phyloP scores from a whole-genome alignment of 2,113 vertebrate genomes.

The Puma concolor region DNA sequence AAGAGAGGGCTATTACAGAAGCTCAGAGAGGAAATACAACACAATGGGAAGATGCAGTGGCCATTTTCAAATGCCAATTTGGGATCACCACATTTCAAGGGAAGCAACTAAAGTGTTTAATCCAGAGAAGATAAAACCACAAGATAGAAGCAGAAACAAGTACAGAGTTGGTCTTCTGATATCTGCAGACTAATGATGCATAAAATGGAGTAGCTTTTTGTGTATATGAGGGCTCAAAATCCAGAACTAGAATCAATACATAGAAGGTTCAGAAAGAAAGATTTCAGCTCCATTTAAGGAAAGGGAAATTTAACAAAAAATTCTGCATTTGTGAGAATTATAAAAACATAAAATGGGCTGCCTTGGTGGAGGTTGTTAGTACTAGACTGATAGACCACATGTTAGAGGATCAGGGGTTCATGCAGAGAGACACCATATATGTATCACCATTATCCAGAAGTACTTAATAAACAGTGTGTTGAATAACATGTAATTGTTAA shows the following conservation, averaged over 20 bases:
- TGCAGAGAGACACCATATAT: background rate
- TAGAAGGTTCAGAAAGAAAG: background rate
- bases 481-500: background rate
- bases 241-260: background rate
- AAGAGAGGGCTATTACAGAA: background rate
- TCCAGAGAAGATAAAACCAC: background rate
- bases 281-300: background rate
- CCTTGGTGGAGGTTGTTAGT: background rate
- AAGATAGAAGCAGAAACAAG: background rate
- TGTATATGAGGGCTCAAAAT: background rate
- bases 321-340: background rate
- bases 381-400: background rate
- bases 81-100: background rate
- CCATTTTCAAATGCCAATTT: background rate
- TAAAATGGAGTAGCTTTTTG: background rate
- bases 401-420: background rate
- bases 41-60: rapidly evolving
- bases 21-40: background rate
- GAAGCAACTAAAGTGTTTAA: background rate
- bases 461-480: background rate
- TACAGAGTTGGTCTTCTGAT: background rate
- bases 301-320: background rate
- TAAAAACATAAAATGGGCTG: background rate
- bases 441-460: background rate
- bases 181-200: background rate